Percentiles rank a stretch among this genome's conserved stretches.
Evolutionary conservation across 2,888 invertebrate genomes (phyloP).

Genomic region (Drosophila prolongata): DNA sequence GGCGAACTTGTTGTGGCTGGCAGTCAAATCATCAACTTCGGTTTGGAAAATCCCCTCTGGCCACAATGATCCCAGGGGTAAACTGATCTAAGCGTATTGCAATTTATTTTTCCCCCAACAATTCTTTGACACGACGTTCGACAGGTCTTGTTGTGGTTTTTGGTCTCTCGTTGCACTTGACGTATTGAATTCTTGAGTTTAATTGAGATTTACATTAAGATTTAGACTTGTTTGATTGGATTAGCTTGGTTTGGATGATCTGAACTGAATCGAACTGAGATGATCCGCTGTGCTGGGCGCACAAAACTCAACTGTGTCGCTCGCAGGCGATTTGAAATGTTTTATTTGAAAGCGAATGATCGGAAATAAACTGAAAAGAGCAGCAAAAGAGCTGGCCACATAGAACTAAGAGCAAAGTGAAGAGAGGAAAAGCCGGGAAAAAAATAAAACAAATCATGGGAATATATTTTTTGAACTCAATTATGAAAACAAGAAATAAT

Average conservation of each 20-base stretch:
- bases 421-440: slow-evolving; percentile 63
- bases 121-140: slow-evolving; percentile 33
- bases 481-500: slow-evolving; percentile 26
- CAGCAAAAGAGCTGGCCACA: slow-evolving; percentile 7
- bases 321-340: slow-evolving; percentile 68
- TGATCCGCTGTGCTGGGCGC: slow-evolving; percentile 71
- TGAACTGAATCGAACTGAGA: slow-evolving; percentile 32
- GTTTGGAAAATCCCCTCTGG: slow-evolving; percentile 24
- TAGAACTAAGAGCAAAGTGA: slow-evolving; percentile 30
- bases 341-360: slow-evolving; percentile 75
- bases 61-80: slow-evolving; percentile 46
- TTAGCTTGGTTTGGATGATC: slow-evolving; percentile 16
- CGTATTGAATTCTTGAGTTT: slow-evolving; percentile 34
- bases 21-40: slow-evolving; percentile 23
- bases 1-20: slow-evolving; percentile 4
- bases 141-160: slow-evolving; percentile 33
- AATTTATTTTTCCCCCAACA: slow-evolving; percentile 25
- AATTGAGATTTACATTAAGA: slow-evolving; percentile 34
- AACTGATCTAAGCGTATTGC: slow-evolving; percentile 55
- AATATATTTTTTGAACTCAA: slow-evolving; percentile 41
- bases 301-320: slow-evolving; percentile 72
- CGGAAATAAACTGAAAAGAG: slow-evolving; percentile 68
- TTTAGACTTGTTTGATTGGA: slow-evolving; percentile 30
- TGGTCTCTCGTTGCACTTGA: slow-evolving; percentile 41
- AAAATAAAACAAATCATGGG: slow-evolving; percentile 41